Base-by-base conservation (phyloP, 2,113 vertebrate species). In the Cisticola juncidis region DNA sequence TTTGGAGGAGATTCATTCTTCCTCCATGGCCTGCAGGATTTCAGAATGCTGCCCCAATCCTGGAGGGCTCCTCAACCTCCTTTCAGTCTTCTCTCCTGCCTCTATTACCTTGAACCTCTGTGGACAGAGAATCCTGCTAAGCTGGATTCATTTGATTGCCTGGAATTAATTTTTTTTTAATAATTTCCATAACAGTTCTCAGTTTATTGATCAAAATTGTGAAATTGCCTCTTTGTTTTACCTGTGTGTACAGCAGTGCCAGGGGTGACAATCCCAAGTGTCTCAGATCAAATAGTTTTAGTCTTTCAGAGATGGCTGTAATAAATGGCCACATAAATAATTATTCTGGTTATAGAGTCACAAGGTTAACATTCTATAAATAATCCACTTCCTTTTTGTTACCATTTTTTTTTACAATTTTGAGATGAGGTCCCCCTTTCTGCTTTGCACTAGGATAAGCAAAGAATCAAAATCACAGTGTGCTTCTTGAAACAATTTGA, bases 321-420 rank as follows among this genome's bases (percentile, higher is more conserved):
- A 86, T n/a, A n/a, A n/a, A n/a, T n/a, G n/a, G n/a, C 80, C 88
- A 64, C n/a, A 4, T 86, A 95, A 96, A 95, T 94, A 88, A 90
- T 88, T 28, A 74, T 95, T 90, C 80, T 95, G 88, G 86, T 92
- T 92, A 71, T 78, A 45, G 78, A 81, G 84, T 93, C 82, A 81
- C 85, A 83, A 91, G 68, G 79, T 84, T 90, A 90, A 86, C 54
- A 65, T 82, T 89, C 61, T 83, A 22, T 84, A 92, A 96, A 86
- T 51, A 74, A 31, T 64, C 47, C 58, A 80, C 2, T 85, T 92
- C 68, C 58, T 44, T 81, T 87, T 44, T 69, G 48, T 86, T 45
- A 65, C 69, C 53, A 74, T 18, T 87, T 87, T 20, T 38, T 61
- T 96, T 92, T 86, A 61, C 16, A 2, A 19, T 86, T 81, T 70